Evolutionary conservation across 2,113 vertebrate species (phyloP).

Genomic region (Deroptyus accipitrinus): DNA sequence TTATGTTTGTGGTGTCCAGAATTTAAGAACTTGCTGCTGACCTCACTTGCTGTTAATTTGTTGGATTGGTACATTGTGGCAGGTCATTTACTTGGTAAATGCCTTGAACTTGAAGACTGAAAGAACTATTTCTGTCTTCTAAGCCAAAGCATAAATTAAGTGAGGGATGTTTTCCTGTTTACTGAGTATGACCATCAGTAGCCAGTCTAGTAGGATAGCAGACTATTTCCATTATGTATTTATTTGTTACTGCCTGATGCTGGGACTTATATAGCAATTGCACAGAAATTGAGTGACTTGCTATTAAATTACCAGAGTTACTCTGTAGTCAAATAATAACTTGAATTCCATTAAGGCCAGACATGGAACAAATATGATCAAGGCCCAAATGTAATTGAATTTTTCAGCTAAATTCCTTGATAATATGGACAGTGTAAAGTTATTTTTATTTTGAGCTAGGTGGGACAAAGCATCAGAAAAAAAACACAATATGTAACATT

Average conservation of each 20-base stretch:
- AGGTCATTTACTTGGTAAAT: background rate
- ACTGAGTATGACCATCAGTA: background rate
- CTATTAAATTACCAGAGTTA: background rate
- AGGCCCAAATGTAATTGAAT: background rate
- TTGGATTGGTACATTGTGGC: fast-evolving
- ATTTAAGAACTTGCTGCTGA: background rate
- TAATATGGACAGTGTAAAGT: fast-evolving
- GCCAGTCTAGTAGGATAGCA: background rate
- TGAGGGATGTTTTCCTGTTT: background rate
- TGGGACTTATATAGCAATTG: background rate
- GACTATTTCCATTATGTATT: background rate
- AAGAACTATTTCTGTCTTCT: background rate
- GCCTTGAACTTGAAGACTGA: background rate
- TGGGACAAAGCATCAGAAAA: background rate
- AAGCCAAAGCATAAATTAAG: background rate
- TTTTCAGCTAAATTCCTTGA: background rate
- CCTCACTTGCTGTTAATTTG: background rate
- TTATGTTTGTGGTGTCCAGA: background rate
- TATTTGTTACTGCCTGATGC: background rate
- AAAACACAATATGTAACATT: background rate
- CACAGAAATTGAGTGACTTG: background rate
- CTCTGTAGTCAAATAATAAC: background rate
- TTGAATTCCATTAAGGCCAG: background rate
- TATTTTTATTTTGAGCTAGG: background rate
- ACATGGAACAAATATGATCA: background rate